phyloP scores from a whole-genome alignment of 1,140 invertebrate species.

The Pseudomyrmex gracilis region DNA sequence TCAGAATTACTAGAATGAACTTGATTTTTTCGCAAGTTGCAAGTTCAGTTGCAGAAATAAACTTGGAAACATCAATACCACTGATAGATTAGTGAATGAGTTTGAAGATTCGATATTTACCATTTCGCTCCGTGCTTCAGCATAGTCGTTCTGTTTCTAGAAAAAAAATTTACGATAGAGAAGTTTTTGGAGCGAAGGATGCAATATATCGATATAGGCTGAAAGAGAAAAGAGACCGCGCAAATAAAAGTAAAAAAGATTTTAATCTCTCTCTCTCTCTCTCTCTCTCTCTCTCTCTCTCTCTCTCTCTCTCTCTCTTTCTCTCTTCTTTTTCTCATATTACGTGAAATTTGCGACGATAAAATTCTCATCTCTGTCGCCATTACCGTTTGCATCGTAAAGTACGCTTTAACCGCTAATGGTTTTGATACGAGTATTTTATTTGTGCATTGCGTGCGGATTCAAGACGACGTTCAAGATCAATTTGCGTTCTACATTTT shows the following conservation, averaged over 20 bases:
- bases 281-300: no score
- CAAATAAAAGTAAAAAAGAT: slow-evolving; percentile 39
- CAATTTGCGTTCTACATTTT: slow-evolving; percentile 1
- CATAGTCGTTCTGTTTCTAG: slow-evolving; percentile 30
- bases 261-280: slow-evolving; percentile 10
- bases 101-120: slow-evolving; percentile 44
- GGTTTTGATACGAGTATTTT: slow-evolving; percentile 4
- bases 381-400: slow-evolving; percentile 1
- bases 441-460: not conserved
- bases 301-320: no score
- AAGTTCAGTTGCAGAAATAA: slow-evolving; percentile 25
- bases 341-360: slow-evolving; percentile 46
- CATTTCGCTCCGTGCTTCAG: slow-evolving; percentile 32
- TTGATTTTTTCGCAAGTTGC: slow-evolving; percentile 6
- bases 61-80: slow-evolving; percentile 13
- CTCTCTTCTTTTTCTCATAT: not conserved
- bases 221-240: not conserved
- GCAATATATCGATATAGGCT: slow-evolving; percentile 41
- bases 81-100: slow-evolving; percentile 28
- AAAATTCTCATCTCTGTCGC: slow-evolving; percentile 24
- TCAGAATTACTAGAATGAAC: not conserved
- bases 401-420: not conserved
- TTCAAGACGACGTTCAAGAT: not conserved
- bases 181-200: not conserved
- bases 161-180: slow-evolving; percentile 22